Evolutionary conservation across 2,113 vertebrate species (phyloP), one percentile per base, ranked within the genome.

Genomic region (Stomatorhinus ivindoensis): DNA sequence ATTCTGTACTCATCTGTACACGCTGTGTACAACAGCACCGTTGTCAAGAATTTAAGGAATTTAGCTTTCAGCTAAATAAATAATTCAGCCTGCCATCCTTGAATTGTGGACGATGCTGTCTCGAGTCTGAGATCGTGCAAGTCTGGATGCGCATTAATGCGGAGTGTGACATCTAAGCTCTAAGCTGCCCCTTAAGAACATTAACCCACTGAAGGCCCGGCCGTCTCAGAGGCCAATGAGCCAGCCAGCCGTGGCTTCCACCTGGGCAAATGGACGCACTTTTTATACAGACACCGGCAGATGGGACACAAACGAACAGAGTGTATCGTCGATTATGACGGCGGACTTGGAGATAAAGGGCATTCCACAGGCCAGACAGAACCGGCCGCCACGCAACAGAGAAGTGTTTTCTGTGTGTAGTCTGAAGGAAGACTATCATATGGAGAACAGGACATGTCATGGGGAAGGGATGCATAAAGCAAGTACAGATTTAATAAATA

Each of bases 41-140:
- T 44, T 8, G 44, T 73, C 58, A 69, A 73, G 24, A 88, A 73
- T 73, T 24, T 50, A 27, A 88, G n/a, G 61, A 88, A 88, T 88
- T 19, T 17, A 31, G 44, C 58, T 88, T 10, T 44, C 10, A 5
- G 87, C 44, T 31, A 19, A 51, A 53, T 80, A 80, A 51, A 51
- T 82, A n/a, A 35, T 83, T 44, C 19, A 53, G 47, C 35, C n/a
- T 21, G 19, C 21, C 47, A 19, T 19, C n/a, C n/a, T 27, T 3
- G 27, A 51, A 46, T 27, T 31, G 17, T n/a, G 73, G 35, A 6
- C 0, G 1, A 53, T 17, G 47, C 24, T 19, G 24, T 39, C 31
- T 17, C 31, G 1, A 39, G 69, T 76, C 31, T 42, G 35, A 42
- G 6, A 88, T 44, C 24, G n/a, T 19, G 44, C 11, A 42, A 42